A percentile compares a stretch with the other conserved stretches of the same genome.
Evolutionary conservation across 2,113 vertebrate species (phyloP).

Genomic region (Speoplatyrhinus poulsoni): DNA sequence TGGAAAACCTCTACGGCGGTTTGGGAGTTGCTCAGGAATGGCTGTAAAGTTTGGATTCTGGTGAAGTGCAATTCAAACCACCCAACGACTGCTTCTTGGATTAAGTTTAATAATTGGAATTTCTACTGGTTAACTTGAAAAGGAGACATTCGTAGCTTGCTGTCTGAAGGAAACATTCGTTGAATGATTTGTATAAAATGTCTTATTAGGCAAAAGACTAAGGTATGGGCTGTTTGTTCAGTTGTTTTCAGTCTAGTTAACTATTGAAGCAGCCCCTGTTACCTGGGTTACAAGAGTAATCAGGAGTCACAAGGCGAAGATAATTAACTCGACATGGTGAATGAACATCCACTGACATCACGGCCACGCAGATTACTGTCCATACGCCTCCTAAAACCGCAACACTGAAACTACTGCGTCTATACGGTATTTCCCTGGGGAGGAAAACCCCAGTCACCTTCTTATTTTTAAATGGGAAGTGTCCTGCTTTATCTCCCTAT

Average conservation of each 20-base stretch:
- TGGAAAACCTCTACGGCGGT: constrained; percentile 62
- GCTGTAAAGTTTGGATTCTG: constrained; percentile 31
- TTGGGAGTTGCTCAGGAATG: constrained; percentile 46
- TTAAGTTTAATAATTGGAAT: constrained; percentile 23
- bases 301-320: constrained; percentile 36
- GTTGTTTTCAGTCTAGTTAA: constrained; percentile 31
- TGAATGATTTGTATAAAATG: not conserved
- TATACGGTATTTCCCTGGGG: constrained; percentile 34
- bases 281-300: constrained; percentile 47
- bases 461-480: constrained; percentile 28
- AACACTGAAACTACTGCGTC: constrained; percentile 33
- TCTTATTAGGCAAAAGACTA: not conserved
- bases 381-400: constrained; percentile 47
- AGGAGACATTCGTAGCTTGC: not conserved
- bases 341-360: constrained; percentile 67
- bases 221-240: too few species aligned
- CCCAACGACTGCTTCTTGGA: constrained; percentile 24
- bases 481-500: constrained; percentile 22
- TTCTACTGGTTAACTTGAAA: constrained; percentile 3
- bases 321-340: constrained; percentile 68
- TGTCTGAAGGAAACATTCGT: too few species aligned
- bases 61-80: constrained; percentile 32
- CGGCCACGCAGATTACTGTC: constrained; percentile 44
- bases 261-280: constrained; percentile 50
- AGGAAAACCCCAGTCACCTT: constrained; percentile 11